A percentile compares a stretch with the other conserved stretches of the same genome.
Conservation (phyloP, 2,797 vertebrate species). For the Hemibagrus guttatus region DNA sequence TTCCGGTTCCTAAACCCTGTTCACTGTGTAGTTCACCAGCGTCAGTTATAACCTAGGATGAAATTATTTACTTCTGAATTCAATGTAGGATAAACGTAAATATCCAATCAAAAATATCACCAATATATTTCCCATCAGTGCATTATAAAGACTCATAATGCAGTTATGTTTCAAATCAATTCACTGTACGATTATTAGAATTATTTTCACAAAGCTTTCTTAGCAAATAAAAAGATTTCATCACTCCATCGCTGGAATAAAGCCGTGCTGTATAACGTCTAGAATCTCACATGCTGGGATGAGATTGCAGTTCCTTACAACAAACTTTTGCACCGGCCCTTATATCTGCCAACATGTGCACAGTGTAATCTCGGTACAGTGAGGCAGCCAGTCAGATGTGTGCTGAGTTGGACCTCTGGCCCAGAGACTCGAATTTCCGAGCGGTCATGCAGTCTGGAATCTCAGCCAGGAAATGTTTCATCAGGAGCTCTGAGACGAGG, state of each 20-base stretch:
- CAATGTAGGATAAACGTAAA: neutral
- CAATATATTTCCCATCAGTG: neutral
- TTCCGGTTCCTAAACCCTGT: neutral
- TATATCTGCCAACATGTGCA: no score
- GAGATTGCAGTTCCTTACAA: neutral
- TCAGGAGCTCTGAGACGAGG: neutral
- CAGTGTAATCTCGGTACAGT: neutral
- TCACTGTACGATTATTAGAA: no score
- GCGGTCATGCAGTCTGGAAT: slow-evolving; percentile 11
- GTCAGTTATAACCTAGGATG: no score
- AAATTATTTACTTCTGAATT: neutral
- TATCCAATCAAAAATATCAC: no score
- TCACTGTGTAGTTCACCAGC: neutral
- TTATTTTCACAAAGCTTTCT: no score
- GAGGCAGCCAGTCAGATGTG: neutral
- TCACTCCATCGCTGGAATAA: no score
- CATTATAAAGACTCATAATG: neutral
- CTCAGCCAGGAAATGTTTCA: slow-evolving; percentile 38
- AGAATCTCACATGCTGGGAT: no score
- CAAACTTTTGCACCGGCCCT: neutral
- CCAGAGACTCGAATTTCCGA: slow-evolving; percentile 39
- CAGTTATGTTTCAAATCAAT: neutral
- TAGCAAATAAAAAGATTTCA: no score
- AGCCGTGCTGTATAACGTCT: no score
- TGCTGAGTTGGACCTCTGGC: slow-evolving; percentile 43